These are phyloP conservation scores for Chrysaora quinquecirrha DNA, from an alignment of 30 jellyfish, hydroid and myxozoan genomes.

Conservation along the genomic window DNA sequence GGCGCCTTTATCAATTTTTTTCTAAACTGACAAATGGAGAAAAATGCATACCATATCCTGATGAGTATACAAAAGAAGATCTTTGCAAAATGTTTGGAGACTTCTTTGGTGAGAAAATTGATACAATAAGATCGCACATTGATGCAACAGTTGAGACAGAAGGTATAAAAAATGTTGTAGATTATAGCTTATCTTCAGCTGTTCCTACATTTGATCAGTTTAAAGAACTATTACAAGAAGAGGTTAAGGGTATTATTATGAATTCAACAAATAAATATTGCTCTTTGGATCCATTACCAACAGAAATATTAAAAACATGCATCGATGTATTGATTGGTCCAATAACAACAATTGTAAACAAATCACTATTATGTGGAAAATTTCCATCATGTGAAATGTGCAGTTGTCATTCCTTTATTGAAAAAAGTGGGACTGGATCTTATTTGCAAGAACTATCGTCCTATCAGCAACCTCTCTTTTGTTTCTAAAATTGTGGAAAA, in stretches of 20 bases:
- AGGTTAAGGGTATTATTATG: slow-evolving; percentile 21
- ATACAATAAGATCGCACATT: neutral
- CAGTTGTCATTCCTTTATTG: slow-evolving; percentile 26
- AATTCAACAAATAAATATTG: neutral
- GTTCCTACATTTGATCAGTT: neutral
- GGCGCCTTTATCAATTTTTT: slow-evolving; percentile 1
- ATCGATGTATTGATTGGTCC: slow-evolving; percentile 15
- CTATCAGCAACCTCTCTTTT: too few species aligned
- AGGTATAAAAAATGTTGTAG: slow-evolving; percentile 2
- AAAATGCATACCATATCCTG: slow-evolving; percentile 35
- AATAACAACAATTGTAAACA: slow-evolving; percentile 26
- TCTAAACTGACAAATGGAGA: slow-evolving; percentile 43
- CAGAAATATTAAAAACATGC: slow-evolving; percentile 13
- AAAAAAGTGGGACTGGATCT: slow-evolving; percentile 12
- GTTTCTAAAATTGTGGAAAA: slow-evolving; percentile 7
- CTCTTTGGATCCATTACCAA: slow-evolving; percentile 23
- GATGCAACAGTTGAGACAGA: slow-evolving; percentile 17
- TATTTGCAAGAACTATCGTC: slow-evolving; percentile 20
- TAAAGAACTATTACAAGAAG: neutral
- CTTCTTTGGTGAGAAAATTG: slow-evolving; percentile 34
- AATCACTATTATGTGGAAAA: slow-evolving; percentile 32
- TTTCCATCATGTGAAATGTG: slow-evolving; percentile 15
- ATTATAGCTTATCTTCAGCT: neutral
- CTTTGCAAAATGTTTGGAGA: slow-evolving; percentile 30
- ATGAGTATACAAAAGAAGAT: slow-evolving; percentile 33